Conservation (phyloP, 1,140 invertebrate genomes). For the Sitophilus oryzae region DNA sequence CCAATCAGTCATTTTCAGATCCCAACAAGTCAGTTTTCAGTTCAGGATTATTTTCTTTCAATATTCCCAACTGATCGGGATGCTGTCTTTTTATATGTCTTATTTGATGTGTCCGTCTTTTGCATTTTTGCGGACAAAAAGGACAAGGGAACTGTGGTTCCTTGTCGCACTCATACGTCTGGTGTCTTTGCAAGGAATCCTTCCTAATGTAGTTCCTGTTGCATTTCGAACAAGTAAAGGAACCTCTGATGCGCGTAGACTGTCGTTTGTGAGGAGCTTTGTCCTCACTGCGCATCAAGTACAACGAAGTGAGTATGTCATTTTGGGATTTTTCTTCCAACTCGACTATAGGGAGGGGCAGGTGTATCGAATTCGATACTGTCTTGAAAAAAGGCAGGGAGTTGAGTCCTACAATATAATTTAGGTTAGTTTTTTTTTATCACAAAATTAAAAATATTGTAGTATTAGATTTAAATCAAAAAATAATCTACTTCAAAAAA, state of each 20-base stretch:
- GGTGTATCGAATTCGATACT: no score
- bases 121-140: constrained; percentile 61
- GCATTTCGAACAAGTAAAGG: constrained; percentile 56
- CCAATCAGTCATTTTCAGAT: background rate
- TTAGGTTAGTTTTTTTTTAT: no score
- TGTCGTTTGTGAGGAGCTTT: background rate
- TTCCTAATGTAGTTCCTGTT: constrained; percentile 60
- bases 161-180: constrained; percentile 62
- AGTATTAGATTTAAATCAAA: no score
- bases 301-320: background rate
- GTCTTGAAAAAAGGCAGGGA: no score
- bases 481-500: no score
- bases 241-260: constrained; percentile 24
- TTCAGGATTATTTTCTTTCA: constrained; percentile 17
- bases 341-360: constrained; percentile 8
- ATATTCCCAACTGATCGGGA: constrained; percentile 12
- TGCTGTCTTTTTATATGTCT: constrained; percentile 17
- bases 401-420: no score
- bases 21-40: background rate
- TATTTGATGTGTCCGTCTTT: constrained; percentile 49
- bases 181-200: constrained; percentile 58
- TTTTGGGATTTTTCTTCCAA: constrained; percentile 1
- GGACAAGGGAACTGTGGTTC: constrained; percentile 75
- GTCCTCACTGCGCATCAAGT: background rate
- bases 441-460: no score